Base-by-base conservation (phyloP, 2,113 vertebrate genomes). In the Macrotus californicus region DNA sequence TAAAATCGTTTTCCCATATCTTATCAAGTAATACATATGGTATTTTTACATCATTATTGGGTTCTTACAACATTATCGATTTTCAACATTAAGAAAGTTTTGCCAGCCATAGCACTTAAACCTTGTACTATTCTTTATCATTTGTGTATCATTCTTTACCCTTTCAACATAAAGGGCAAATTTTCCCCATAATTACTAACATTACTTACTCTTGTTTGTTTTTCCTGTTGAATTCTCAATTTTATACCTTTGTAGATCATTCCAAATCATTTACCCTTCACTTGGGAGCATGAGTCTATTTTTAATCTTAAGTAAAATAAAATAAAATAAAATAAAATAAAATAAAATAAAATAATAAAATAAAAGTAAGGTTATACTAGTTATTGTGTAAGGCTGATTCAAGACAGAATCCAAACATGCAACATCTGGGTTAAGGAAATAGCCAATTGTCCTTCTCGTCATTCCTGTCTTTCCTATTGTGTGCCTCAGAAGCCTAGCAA, bases 401-500 rank as follows among this genome's bases (percentile, higher is more conserved):
- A 66, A 96, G 87, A 66, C 1, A 67, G 73, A 36, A 94, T 75
- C 52, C 56, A 92, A 70, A 84, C 24, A 61, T 36, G 21, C 0
- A 0, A 67, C 36, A 80, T 52, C 22, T 81, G 46, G 59, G 4
- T 84, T 87, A 52, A 97, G 94, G 93, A 96, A 95, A 82, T n/a
- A 89, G 50, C 29, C 67, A 34, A 15, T 94, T 56, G 54, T 36
- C 52, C 11, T 5, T 19, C 19, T 14, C 79, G 46, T 81, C 94
- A 87, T 93, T 66, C 48, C 8, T 81, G 18, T 77, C 86, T 97
- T 39, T 91, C 34, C 6, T 73, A 41, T 24, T 59, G 54, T 66
- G 6, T 94, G 70, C 82, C 96, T 88, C 50, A 48, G 90, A 97
- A 94, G 67, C 36, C 66, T 39, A 56, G 29, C 80, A 97, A 97